Conservation (phyloP, 2,888 invertebrate species). For the Lycaena phlaeas region DNA sequence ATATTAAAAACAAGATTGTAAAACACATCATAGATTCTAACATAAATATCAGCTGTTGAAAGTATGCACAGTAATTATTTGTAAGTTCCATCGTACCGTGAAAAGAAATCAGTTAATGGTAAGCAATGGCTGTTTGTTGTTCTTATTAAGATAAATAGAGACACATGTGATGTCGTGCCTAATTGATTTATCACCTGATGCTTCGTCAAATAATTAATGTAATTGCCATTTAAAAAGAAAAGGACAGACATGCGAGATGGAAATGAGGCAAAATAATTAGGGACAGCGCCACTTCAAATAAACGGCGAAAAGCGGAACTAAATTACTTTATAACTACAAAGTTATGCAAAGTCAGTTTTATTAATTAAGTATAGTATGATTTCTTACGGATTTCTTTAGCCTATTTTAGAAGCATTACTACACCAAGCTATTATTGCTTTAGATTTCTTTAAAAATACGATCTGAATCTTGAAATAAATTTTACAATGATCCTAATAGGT, state of each 20-base stretch:
- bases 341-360: too few relatives aligned
- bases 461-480: too few relatives aligned
- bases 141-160: constrained; percentile 41
- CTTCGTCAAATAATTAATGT: not conserved
- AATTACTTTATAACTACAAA: too few relatives aligned
- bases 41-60: not conserved
- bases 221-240: not conserved
- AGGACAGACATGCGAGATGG: not conserved
- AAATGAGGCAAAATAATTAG: not conserved
- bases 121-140: constrained; percentile 19
- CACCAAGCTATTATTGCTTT: too few relatives aligned
- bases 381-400: too few relatives aligned
- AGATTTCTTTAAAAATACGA: too few relatives aligned
- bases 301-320: not conserved
- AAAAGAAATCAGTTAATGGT: constrained; percentile 13
- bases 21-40: too few relatives aligned
- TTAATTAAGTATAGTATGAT: too few relatives aligned
- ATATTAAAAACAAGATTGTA: too few relatives aligned
- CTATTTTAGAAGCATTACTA: too few relatives aligned
- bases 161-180: constrained; percentile 34
- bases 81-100: constrained; percentile 6
- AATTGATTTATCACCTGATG: constrained; percentile 27
- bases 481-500: too few relatives aligned
- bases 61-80: constrained; percentile 28
- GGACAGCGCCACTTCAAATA: not conserved